Evolutionary conservation across 2,888 invertebrate genomes (phyloP), one percentile per base, ranked within the genome.

Genomic region (Cremastinae sp.): DNA sequence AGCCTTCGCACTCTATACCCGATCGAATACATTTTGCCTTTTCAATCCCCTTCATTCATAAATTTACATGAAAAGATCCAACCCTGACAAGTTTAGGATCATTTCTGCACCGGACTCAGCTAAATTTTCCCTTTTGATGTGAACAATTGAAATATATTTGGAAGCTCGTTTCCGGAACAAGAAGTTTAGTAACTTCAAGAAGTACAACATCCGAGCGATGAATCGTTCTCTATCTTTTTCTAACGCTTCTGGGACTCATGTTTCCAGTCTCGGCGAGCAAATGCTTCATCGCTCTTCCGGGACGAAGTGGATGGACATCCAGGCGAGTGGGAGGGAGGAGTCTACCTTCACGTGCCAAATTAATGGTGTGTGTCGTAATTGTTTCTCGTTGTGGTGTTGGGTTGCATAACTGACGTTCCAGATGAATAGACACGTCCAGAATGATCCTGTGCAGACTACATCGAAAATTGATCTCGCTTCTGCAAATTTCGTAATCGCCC

Each of bases 321-420:
- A 14, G 28, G 28, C 28, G 28, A 28, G 28, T 5, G 28, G 5
- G 28, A 28, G 28, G 8, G 28, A 43, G 43, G 22, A 10, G 16
- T 18, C 5, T 10, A 43, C 47, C 58, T 58, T 51, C 18, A 35
- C 61, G 61, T 69, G 66, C 53, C 71, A 73, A 77, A 81, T 82
- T 80, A 83, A 82, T 80, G 79, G 75, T 68, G 76, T 69, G 61
- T 14, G 45, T 70, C 61, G 79, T 82, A 84, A 85, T 85, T 84
- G 83, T 85, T 84, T 85, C 80, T 79, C 69, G 49, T 12, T 14
- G 79, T 71, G 37, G 37, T 79, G 77, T 80, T 64, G 62, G 69
- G 16, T 72, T 35, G 70, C 65, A 70, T 65, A 75, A 71, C 51
- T 72, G 64, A 71, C 75, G 69, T 51, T 18, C 49, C 12, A 10